phyloP scores from a whole-genome alignment of 1,140 invertebrate genomes.

The Nylanderia fulva region DNA sequence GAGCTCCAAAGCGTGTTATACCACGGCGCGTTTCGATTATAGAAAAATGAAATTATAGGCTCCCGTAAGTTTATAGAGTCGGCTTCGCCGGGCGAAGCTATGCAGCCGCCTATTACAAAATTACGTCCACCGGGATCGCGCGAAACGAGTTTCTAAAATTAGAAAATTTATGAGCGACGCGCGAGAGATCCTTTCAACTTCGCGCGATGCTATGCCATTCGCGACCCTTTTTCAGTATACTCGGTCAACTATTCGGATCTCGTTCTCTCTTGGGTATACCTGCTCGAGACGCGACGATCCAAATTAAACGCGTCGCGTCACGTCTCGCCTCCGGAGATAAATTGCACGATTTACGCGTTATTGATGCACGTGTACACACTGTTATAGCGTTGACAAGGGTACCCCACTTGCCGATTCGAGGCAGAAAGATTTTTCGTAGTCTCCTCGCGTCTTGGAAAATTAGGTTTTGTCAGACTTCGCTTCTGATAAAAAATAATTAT shows the following conservation, averaged over 20 bases:
- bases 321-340: slow-evolving; percentile 24
- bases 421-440: neutral
- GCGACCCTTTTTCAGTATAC: slow-evolving; percentile 58
- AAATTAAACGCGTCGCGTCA: slow-evolving; percentile 31
- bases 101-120: slow-evolving; percentile 61
- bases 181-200: slow-evolving; percentile 53
- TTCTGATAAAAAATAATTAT: neutral
- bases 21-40: slow-evolving; percentile 19
- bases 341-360: slow-evolving; percentile 38
- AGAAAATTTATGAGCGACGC: slow-evolving; percentile 77
- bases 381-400: neutral
- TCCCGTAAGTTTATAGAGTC: slow-evolving; percentile 21
- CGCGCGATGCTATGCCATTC: slow-evolving; percentile 61
- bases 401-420: neutral
- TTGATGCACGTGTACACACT: neutral
- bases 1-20: neutral
- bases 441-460: neutral
- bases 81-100: slow-evolving; percentile 6
- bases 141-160: slow-evolving; percentile 78
- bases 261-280: slow-evolving; percentile 22
- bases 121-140: slow-evolving; percentile 53
- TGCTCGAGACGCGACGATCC: slow-evolving; percentile 9
- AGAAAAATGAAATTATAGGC: slow-evolving; percentile 46
- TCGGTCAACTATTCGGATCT: slow-evolving; percentile 18
- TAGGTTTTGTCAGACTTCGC: neutral